Evolutionary conservation across 2,113 vertebrate genomes (phyloP).

Genomic region (Conger conger): DNA sequence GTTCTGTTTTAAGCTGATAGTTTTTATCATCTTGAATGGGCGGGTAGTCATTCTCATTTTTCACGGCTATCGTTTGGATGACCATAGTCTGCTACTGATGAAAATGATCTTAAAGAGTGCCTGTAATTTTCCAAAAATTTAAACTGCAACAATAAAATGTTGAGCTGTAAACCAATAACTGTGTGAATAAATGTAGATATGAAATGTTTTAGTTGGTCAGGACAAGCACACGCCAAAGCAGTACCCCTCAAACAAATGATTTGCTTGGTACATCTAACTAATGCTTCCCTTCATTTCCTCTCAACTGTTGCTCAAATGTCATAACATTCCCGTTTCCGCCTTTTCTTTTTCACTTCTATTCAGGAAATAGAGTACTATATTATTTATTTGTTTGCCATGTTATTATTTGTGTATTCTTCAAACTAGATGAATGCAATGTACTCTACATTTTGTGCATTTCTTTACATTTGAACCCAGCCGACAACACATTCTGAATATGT

Average conservation of each 20-base stretch:
- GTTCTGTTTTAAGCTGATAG: neutral
- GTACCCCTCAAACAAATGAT: neutral
- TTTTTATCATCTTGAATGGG: neutral
- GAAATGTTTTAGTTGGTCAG: too few species aligned
- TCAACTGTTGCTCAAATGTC: neutral
- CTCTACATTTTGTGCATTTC: neutral
- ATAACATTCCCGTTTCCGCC: neutral
- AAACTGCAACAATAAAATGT: neutral
- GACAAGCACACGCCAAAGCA: neutral
- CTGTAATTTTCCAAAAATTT: neutral
- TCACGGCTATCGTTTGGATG: neutral
- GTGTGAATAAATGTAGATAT: too few species aligned
- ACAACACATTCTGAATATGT: neutral
- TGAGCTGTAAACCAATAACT: neutral
- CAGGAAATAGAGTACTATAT: neutral
- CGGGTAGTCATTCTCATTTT: neutral
- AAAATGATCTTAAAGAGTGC: neutral
- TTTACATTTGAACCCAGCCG: neutral
- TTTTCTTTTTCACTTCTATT: too few species aligned
- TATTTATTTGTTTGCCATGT: neutral
- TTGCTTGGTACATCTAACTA: neutral
- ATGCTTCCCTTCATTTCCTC: neutral
- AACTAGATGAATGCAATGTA: too few species aligned
- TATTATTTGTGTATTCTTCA: neutral
- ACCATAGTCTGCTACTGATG: neutral